These are phyloP conservation scores for Myoxocephalus aenaeus DNA, from an alignment of 2,797 vertebrate species.

Conservation along the genomic window DNA sequence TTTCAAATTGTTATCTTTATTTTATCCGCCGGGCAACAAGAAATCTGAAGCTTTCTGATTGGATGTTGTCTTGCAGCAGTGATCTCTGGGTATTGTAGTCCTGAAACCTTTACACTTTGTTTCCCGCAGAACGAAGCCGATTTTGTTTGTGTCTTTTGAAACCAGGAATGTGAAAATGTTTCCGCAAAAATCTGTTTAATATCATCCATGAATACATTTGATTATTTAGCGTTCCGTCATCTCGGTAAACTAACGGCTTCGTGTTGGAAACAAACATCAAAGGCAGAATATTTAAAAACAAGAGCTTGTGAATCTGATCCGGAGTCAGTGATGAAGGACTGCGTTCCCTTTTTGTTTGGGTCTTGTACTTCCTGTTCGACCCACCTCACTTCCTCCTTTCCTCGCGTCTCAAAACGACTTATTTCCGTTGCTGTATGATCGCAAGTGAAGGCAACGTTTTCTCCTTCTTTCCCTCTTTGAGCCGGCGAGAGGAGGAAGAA, in stretches of 20 bases:
- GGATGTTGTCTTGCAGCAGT: constrained; percentile 13
- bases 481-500: constrained; percentile 30
- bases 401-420: constrained; percentile 47
- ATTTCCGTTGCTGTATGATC: constrained; percentile 75
- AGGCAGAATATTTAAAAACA: not conserved
- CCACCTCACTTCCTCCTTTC: not conserved
- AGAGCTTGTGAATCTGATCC: constrained; percentile 42
- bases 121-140: not conserved
- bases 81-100: constrained; percentile 25
- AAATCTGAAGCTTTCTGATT: constrained; percentile 5
- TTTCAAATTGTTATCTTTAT: not conserved
- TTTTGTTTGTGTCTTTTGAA: not conserved
- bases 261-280: not conserved
- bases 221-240: not conserved
- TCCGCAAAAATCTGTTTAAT: not conserved
- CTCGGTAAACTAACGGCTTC: no score
- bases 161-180: not conserved
- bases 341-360: not conserved
- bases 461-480: constrained; percentile 75
- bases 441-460: constrained; percentile 75
- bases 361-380: constrained; percentile 33
- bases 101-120: not conserved
- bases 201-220: not conserved
- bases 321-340: constrained; percentile 14
- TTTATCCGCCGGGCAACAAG: not conserved